Percentiles rank a stretch among this genome's conserved stretches.
phyloP scores from a whole-genome alignment of 2,888 invertebrate genomes.

The Thymelicus lineola region DNA sequence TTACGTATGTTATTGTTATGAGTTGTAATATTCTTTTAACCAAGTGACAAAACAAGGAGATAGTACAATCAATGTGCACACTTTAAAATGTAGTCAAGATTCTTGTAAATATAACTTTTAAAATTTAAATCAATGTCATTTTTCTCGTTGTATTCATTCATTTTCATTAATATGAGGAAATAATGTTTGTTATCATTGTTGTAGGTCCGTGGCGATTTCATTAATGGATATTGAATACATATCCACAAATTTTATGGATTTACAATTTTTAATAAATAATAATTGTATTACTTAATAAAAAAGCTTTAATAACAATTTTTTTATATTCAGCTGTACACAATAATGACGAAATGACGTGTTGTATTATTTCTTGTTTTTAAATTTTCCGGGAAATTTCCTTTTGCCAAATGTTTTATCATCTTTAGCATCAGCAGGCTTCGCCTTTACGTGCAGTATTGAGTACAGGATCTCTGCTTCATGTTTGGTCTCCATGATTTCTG shows the following conservation, averaged over 20 bases:
- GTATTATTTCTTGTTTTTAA: conserved; percentile 59
- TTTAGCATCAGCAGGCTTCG: conserved; percentile 81
- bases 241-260: conserved; percentile 17
- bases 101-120: conserved; percentile 5
- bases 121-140: background rate
- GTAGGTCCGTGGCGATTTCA: conserved; percentile 50
- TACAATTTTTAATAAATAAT: conserved; percentile 15
- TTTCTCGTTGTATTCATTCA: background rate
- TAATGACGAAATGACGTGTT: conserved; percentile 29
- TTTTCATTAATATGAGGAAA: background rate
- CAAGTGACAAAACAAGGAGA: too few relatives aligned
- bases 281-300: conserved; percentile 15
- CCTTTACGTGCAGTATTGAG: conserved; percentile 88
- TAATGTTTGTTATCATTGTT: conserved; percentile 41
- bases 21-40: background rate
- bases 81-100: background rate
- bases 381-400: conserved; percentile 67
- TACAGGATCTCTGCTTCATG: conserved; percentile 88
- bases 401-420: conserved; percentile 67
- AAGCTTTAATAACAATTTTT: conserved; percentile 1
- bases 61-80: too few relatives aligned
- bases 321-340: conserved; percentile 25
- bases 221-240: conserved; percentile 16
- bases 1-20: background rate
- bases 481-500: conserved; percentile 89